Conservation (phyloP, 2,888 invertebrate species). For the Clistopyga incitator region DNA sequence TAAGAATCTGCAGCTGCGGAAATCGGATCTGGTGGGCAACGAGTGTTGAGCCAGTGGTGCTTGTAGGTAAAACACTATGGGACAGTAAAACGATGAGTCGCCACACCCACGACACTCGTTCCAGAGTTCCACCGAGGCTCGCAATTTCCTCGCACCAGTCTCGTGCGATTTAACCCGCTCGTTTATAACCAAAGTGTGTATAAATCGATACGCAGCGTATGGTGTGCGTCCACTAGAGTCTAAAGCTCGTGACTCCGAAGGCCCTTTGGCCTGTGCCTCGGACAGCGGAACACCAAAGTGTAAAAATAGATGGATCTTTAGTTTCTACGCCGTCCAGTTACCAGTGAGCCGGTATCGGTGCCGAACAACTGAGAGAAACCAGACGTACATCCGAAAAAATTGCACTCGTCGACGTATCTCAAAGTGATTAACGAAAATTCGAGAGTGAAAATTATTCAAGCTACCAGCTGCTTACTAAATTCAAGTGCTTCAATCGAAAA, state of each 20-base stretch:
- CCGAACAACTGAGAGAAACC: conserved; percentile 33
- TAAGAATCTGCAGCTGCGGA: conserved; percentile 27
- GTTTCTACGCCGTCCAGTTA: conserved; percentile 60
- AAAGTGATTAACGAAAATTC: neutral
- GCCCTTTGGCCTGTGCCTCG: conserved; percentile 53
- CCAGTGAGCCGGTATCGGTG: conserved; percentile 58
- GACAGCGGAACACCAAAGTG: conserved; percentile 43
- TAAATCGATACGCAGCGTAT: conserved; percentile 46
- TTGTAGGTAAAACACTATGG: conserved; percentile 6
- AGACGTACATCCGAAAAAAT: conserved; percentile 2
- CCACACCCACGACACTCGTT: neutral
- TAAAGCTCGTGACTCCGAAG: conserved; percentile 35
- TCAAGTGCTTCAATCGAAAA: neutral
- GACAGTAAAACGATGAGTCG: conserved; percentile 11
- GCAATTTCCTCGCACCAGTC: neutral
- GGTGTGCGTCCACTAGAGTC: conserved; percentile 10
- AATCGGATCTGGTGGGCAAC: conserved; percentile 23
- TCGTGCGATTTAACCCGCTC: neutral
- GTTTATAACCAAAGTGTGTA: neutral
- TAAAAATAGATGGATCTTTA: conserved; percentile 65
- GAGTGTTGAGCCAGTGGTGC: conserved; percentile 4
- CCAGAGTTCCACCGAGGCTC: neutral
- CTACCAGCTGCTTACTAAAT: neutral
- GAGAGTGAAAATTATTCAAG: neutral
- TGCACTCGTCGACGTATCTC: neutral